phyloP scores from a whole-genome alignment of 2,797 vertebrate genomes.

The Eupleurogrammus muticus region DNA sequence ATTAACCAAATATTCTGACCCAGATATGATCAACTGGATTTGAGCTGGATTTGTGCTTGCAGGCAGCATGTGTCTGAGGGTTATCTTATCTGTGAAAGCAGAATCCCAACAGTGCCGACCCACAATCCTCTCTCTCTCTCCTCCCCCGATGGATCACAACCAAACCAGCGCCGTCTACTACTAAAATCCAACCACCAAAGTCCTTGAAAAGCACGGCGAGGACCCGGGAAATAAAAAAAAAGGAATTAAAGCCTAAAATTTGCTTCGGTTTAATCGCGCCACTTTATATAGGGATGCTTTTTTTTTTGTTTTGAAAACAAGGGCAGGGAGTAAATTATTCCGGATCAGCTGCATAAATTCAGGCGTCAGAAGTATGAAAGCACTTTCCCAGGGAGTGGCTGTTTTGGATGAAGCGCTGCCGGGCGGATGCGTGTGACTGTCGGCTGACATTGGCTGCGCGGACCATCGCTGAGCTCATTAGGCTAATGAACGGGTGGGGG shows the following conservation, averaged over 20 bases:
- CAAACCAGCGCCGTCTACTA: slow-evolving; percentile 58
- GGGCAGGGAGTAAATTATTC: not conserved
- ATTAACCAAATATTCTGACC: slow-evolving; percentile 81
- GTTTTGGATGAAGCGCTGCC: slow-evolving; percentile 55
- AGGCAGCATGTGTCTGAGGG: slow-evolving; percentile 59
- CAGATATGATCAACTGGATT: slow-evolving; percentile 74
- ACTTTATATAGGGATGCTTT: slow-evolving; percentile 13
- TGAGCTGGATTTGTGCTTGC: slow-evolving; percentile 55
- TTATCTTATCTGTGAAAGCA: slow-evolving; percentile 69
- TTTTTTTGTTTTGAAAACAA: slow-evolving; percentile 2
- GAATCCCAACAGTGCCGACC: slow-evolving; percentile 64
- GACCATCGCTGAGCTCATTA: slow-evolving; percentile 77
- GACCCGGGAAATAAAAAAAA: slow-evolving; percentile 51
- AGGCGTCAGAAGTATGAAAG: not conserved
- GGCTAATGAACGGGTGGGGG: slow-evolving; percentile 63
- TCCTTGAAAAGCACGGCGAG: slow-evolving; percentile 61
- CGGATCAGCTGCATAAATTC: too few species aligned
- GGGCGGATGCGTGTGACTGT: slow-evolving; percentile 70
- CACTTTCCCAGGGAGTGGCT: slow-evolving; percentile 49
- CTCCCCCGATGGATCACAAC: slow-evolving; percentile 64
- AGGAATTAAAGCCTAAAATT: slow-evolving; percentile 41
- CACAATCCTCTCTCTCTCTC: slow-evolving; percentile 60
- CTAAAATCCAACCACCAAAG: slow-evolving; percentile 55
- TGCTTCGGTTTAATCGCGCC: slow-evolving; percentile 16
- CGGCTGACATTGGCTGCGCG: slow-evolving; percentile 64